Conservation (phyloP, 2,888 invertebrate species). For the Hecatera dysodea region DNA sequence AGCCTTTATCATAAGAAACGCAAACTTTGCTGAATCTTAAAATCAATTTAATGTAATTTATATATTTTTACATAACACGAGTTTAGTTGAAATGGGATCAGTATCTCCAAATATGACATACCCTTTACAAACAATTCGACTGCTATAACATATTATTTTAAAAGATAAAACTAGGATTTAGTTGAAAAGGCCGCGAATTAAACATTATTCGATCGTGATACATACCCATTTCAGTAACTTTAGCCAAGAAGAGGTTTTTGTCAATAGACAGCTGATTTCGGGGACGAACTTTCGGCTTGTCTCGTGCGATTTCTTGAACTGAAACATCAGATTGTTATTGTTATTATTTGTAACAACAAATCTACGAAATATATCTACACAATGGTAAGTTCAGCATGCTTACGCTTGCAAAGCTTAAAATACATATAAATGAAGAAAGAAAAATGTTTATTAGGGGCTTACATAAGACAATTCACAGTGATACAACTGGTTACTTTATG, state of each 20-base stretch:
- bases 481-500: too few species aligned
- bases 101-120: too few species aligned
- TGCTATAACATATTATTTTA: too few species aligned
- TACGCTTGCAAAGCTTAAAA: not conserved
- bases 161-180: not conserved
- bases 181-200: not conserved
- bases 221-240: conserved; percentile 84
- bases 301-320: conserved; percentile 84
- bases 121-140: too few species aligned
- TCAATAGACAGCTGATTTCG: conserved; percentile 78
- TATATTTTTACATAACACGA: too few species aligned
- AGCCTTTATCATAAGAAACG: too few species aligned
- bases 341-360: not conserved
- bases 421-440: too few species aligned
- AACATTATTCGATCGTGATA: conserved; percentile 4
- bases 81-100: too few species aligned
- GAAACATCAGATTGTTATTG: conserved; percentile 33
- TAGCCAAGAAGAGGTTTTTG: conserved; percentile 76
- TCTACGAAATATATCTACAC: not conserved
- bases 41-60: too few species aligned
- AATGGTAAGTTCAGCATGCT: not conserved
- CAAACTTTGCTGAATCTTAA: too few species aligned
- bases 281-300: conserved; percentile 79
- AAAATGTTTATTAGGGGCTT: too few species aligned
- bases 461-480: too few species aligned